Evolutionary conservation across 2,113 vertebrate species (phyloP), one percentile per base, ranked within the genome.

Genomic region (Pluvianellus socialis): DNA sequence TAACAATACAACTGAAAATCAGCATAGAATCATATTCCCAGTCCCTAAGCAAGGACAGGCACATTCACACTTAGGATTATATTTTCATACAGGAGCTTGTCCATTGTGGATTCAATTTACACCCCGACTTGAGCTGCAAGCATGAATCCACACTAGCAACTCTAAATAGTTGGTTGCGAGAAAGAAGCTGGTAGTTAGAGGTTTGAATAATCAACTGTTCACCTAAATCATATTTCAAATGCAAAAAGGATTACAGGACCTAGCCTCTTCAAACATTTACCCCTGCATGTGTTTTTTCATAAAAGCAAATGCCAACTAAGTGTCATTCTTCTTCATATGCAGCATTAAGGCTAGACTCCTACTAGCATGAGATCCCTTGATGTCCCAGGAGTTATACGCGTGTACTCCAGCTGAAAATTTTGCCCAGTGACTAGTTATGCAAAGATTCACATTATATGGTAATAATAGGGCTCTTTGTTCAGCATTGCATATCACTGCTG

Each of bases 141-240:
- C 32, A n/a, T 19, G 38, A 83, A 90, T 74, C 16, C 28, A n/a
- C 45, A 40, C 30, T 47, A 76, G 58, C 45, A 74, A 8, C n/a
- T 53, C 61, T 80, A 65, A 87, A 62, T 75, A 45, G 19, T 65
- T 92, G 40, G 56, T 35, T 84, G 26, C 44, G 80, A 55, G 33
- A 72, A 80, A 81, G 88, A 77, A 84, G 24, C 47, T 87, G 24
- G 33, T 55, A 55, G 14, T 56, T 80, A 80, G 47, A 79, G 61
- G 52, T 81, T 88, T 87, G 62, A 91, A 75, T 79, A 58, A 91
- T 84, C 86, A 77, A 49, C 86, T 94, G 75, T 94, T 94, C 90
- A 59, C 47, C 24, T 81, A 87, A 91, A 75, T 96, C 44, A 49
- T 52, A 47, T 58, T 87, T 94, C 61, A 96, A 70, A 90, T 75